These are phyloP conservation scores for Eidolon helvum DNA, from an alignment of 2,113 vertebrate species.

Conservation along the genomic window DNA sequence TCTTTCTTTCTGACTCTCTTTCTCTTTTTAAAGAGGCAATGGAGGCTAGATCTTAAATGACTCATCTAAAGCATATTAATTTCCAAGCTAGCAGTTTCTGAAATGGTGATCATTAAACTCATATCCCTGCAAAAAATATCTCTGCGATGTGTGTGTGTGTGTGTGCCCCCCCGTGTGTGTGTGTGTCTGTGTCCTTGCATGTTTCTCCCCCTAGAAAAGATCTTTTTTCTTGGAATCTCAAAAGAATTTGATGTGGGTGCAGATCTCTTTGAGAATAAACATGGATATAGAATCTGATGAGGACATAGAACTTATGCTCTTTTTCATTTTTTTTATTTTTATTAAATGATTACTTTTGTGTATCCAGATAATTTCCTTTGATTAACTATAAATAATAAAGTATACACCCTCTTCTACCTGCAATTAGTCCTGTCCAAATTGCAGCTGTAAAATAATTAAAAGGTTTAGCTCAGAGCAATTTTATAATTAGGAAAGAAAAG, in stretches of 20 bases:
- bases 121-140: background rate
- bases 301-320: background rate
- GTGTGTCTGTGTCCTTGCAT: background rate
- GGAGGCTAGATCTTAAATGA: background rate
- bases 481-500: background rate
- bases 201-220: background rate
- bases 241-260: background rate
- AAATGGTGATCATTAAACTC: background rate
- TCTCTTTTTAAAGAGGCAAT: background rate
- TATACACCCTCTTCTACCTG: background rate
- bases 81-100: background rate
- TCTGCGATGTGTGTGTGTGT: background rate
- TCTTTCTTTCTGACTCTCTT: background rate
- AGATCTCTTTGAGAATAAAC: background rate
- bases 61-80: background rate
- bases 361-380: background rate
- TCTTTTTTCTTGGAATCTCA: background rate
- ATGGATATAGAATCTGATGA: background rate
- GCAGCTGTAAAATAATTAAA: constrained; percentile 6
- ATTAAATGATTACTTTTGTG: background rate
- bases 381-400: background rate
- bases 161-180: background rate
- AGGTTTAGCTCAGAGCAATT: background rate
- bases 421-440: background rate
- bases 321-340: background rate